Base-by-base conservation (phyloP, 2,888 invertebrate species). In the Aproaerema taeniolella region DNA sequence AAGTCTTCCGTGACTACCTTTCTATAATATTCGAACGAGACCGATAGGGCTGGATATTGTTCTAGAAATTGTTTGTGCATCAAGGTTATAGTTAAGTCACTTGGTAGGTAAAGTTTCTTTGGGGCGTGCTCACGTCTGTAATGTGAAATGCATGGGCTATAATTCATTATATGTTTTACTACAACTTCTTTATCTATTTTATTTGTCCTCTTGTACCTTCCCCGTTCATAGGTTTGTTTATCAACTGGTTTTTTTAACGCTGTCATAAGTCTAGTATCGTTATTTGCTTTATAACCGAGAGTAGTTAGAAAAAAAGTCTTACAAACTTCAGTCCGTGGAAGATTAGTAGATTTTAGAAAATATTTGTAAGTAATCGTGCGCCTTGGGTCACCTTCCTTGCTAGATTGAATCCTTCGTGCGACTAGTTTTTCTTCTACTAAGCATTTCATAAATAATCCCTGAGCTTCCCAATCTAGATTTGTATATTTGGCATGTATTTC, bases 271-370 rank as follows among this genome's bases (percentile, higher is more conserved):
- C 16, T 28, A 10, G 10, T 30, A 15, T 43, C 43, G 33, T 43
- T 43, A 13, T 32, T 40, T 10, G 20, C 8, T 10, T 39, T 29
- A 15, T 40, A 43, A 3, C 40, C 43, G 6, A 43, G 16, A 17
- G 43, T 43, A 8, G 43, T 17, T 12, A 43, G 32, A 31, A 43
- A 40, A 20, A 40, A 43, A 8, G 24, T 26, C 28, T 43, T 40
- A 17, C 43, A 43, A n/a, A 43, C 43, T 39, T 43, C 38, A 12
- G 14, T 41, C n/a, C n/a, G n/a, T 28, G 31, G 36, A 7, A 12
- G 28, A 13, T 26, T 14, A 12, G 9, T 16, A 13, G 6, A 4
- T 15, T 36, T 2, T 15, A 36, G 16, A 36, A n/a, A n/a, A n/a
- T n/a, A n/a, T n/a, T n/a, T n/a, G n/a, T n/a, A n/a, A n/a, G n/a